Evolutionary conservation across 2,888 invertebrate genomes (phyloP).

Genomic region (Amiota communis): DNA sequence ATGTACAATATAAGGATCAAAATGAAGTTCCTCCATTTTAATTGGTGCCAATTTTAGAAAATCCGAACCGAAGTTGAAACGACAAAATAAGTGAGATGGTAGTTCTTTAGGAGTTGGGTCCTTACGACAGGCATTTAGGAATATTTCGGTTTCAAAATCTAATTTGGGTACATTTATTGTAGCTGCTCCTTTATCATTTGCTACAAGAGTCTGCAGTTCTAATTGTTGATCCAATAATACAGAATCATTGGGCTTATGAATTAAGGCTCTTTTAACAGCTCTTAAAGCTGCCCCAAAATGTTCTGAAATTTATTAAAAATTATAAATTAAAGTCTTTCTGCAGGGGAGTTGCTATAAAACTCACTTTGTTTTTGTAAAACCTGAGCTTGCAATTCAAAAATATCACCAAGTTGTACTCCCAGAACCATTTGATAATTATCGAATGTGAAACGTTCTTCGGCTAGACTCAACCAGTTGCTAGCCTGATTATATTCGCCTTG

Average conservation of each 20-base stretch:
- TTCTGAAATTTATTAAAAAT: background rate
- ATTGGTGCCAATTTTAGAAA: conserved; percentile 66
- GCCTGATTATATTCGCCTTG: background rate
- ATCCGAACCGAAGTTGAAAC: conserved; percentile 62
- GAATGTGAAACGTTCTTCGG: background rate
- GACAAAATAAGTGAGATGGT: conserved; percentile 49
- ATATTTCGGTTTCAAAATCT: conserved; percentile 24
- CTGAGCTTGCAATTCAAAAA: background rate
- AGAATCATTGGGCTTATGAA: conserved; percentile 44
- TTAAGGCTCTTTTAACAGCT: conserved; percentile 47
- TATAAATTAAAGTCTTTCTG: background rate
- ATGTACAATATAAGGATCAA: conserved; percentile 66
- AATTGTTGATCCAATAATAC: conserved; percentile 50
- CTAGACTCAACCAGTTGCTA: conserved; percentile 16
- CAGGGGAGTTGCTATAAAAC: background rate
- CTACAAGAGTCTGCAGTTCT: conserved; percentile 46
- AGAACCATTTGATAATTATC: background rate
- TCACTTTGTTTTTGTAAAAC: background rate
- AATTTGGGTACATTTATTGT: background rate
- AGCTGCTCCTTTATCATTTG: background rate
- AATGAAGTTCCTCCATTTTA: conserved; percentile 62
- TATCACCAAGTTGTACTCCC: background rate
- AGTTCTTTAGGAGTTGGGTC: conserved; percentile 43
- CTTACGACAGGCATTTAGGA: conserved; percentile 62
- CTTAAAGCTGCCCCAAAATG: conserved; percentile 49